Conservation (phyloP, 2,888 invertebrate genomes). For the Nemotelus nigrinus region DNA sequence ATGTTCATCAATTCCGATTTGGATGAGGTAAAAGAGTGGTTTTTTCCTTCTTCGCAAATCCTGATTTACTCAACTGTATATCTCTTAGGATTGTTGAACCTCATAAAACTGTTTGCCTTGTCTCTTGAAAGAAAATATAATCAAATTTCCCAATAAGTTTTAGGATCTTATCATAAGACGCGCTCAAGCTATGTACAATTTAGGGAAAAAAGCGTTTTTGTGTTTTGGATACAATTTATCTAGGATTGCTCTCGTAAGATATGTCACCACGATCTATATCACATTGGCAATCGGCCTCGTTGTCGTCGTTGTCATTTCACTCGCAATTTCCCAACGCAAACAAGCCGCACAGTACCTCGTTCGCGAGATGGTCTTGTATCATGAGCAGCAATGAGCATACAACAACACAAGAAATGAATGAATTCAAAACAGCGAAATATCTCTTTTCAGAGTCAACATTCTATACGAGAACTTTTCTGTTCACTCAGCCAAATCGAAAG, state of each 20-base stretch:
- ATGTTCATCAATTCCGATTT: neutral
- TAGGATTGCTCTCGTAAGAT: neutral
- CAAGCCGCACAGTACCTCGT: neutral
- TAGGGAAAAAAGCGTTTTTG: constrained; percentile 24
- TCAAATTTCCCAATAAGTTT: constrained; percentile 36
- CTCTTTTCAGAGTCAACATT: constrained; percentile 41
- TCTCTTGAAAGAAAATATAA: constrained; percentile 15
- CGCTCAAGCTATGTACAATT: constrained; percentile 28
- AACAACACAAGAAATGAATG: constrained; percentile 45
- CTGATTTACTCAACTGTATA: neutral
- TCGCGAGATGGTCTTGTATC: neutral
- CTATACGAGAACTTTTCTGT: constrained; percentile 50
- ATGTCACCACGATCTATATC: neutral
- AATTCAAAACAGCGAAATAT: neutral
- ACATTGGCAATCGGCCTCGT: neutral
- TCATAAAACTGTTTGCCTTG: constrained; percentile 38
- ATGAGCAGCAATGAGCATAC: neutral
- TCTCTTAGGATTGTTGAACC: neutral
- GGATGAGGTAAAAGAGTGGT: neutral
- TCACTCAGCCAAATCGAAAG: constrained; percentile 52
- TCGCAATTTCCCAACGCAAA: constrained; percentile 16
- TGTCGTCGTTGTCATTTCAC: neutral
- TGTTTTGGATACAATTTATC: neutral
- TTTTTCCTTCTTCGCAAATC: neutral
- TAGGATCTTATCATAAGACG: constrained; percentile 29